phyloP scores from a whole-genome alignment of 2,888 invertebrate species.

The Gari tellinella region DNA sequence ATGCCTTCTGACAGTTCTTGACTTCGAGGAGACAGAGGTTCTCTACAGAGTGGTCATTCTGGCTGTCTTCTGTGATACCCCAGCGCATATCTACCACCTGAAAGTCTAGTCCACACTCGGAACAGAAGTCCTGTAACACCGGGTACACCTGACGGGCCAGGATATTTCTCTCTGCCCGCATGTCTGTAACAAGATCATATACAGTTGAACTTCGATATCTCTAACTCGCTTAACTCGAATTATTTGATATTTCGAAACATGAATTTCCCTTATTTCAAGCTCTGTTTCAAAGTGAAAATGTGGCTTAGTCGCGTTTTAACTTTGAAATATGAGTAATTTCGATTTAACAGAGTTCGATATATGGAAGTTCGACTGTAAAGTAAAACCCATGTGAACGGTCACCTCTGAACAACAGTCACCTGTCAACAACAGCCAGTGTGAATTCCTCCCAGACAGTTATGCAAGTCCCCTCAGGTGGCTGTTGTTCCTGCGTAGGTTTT shows the following conservation, averaged over 20 bases:
- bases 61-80: conserved; percentile 81
- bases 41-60: conserved; percentile 80
- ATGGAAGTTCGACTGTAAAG: no score
- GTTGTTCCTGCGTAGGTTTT: not conserved
- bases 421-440: no score
- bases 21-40: conserved; percentile 80
- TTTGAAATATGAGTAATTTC: no score
- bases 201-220: no score
- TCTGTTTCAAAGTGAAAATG: no score
- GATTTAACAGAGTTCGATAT: no score
- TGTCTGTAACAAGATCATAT: conserved; percentile 73
- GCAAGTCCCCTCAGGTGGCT: not conserved
- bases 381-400: no score
- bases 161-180: conserved; percentile 79
- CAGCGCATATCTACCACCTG: conserved; percentile 83
- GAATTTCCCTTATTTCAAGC: no score
- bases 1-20: conserved; percentile 78
- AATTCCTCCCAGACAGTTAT: not conserved
- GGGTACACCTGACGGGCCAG: conserved; percentile 77
- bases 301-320: no score
- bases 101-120: conserved; percentile 76
- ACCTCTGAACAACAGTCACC: no score
- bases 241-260: no score
- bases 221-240: no score
- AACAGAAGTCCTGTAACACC: conserved; percentile 72